Percentiles rank a stretch among this genome's conserved stretches.
phyloP scores from a whole-genome alignment of 2,888 invertebrate genomes.

The Cryptosula pallasiana region DNA sequence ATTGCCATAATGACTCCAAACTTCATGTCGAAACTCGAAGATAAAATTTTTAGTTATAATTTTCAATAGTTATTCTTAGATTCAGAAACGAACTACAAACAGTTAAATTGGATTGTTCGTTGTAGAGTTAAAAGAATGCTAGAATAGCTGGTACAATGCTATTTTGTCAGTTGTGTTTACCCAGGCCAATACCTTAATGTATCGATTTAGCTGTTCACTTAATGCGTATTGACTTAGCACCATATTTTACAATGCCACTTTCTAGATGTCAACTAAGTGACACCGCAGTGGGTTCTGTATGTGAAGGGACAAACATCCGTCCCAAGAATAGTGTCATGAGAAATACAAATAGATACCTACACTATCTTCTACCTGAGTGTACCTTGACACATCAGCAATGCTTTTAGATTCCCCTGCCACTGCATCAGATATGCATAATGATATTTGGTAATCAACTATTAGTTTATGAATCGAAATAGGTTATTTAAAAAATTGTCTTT shows the following conservation, averaged over 20 bases:
- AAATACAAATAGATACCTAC: background rate
- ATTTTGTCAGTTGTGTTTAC: conserved; percentile 13
- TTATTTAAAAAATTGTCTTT: too few relatives aligned
- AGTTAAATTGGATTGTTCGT: background rate
- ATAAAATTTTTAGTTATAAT: too few relatives aligned
- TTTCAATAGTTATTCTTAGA: too few relatives aligned
- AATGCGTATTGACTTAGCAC: conserved; percentile 6
- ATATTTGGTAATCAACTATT: too few relatives aligned
- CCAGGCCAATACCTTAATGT: background rate
- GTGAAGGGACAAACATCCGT: conserved; percentile 14
- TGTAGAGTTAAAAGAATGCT: background rate
- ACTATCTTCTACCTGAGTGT: too few relatives aligned
- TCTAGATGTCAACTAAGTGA: conserved; percentile 13
- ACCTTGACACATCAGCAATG: too few relatives aligned
- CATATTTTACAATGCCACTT: conserved; percentile 13
- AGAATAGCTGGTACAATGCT: background rate
- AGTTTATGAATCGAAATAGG: too few relatives aligned
- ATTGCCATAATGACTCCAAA: too few relatives aligned
- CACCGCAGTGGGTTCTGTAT: background rate
- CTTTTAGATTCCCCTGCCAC: too few relatives aligned
- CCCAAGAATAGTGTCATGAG: background rate
- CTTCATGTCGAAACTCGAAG: too few relatives aligned
- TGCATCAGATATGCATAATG: too few relatives aligned
- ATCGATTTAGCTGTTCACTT: conserved; percentile 20
- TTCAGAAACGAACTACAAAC: conserved; percentile 16